Evolutionary conservation across 1,140 invertebrate species (phyloP).

Genomic region (Hyles euphorbiae): DNA sequence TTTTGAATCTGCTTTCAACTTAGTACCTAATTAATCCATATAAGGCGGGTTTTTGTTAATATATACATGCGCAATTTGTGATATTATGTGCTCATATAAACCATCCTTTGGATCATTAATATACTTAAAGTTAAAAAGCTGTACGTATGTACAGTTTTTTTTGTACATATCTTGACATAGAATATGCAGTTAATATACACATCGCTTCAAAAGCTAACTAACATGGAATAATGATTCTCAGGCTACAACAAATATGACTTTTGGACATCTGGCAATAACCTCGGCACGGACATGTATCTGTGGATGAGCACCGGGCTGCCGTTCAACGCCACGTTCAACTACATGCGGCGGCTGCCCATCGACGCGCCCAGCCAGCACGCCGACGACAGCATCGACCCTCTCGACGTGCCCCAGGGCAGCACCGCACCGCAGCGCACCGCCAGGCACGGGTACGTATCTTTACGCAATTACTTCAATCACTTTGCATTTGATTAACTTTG

Average conservation of each 20-base stretch:
- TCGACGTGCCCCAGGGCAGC: conserved; percentile 78
- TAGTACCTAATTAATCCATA: too few species aligned
- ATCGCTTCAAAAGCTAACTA: too few species aligned
- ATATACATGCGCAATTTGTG: too few species aligned
- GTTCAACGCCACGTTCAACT: conserved; percentile 91
- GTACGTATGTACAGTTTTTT: too few species aligned
- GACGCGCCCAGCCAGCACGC: conserved; percentile 55
- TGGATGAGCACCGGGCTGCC: conserved; percentile 93
- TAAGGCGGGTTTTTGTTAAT: too few species aligned
- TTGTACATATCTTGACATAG: too few species aligned
- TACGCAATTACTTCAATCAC: conserved; percentile 2
- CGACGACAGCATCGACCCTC: conserved; percentile 74
- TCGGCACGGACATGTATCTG: conserved; percentile 90
- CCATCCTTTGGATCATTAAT: too few species aligned
- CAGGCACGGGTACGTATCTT: conserved; percentile 80
- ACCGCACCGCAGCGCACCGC: conserved; percentile 85
- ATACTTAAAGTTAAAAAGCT: too few species aligned
- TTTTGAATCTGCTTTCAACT: too few species aligned
- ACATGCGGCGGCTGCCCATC: conserved; percentile 79
- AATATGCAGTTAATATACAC: too few species aligned
- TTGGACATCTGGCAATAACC: conserved; percentile 92
- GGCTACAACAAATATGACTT: conserved; percentile 89
- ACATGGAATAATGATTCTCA: conserved; percentile 35
- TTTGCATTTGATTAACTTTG: too few species aligned
- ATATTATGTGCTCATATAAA: too few species aligned